A percentile compares a stretch with the other conserved stretches of the same genome.
These are phyloP conservation scores for Andrena flavipes DNA, from an alignment of 2,888 invertebrate species.

Conservation along the genomic window DNA sequence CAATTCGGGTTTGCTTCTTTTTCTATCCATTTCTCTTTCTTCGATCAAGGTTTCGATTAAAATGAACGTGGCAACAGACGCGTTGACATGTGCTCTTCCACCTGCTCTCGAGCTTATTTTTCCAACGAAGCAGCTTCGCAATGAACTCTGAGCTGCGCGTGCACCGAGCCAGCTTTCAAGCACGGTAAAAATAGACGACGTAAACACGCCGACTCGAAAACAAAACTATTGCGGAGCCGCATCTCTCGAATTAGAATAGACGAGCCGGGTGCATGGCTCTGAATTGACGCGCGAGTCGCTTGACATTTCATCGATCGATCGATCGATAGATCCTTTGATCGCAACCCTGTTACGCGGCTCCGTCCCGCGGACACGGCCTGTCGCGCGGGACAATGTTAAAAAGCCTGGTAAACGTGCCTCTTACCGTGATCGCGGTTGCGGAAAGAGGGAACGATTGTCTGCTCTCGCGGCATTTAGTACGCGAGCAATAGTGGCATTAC, in stretches of 20 bases:
- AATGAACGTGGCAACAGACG: no score
- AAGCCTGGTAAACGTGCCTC: no score
- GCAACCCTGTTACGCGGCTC: constrained; percentile 10
- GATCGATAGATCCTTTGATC: neutral
- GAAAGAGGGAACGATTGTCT: constrained; percentile 7
- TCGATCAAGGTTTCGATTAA: neutral
- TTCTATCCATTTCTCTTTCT: neutral
- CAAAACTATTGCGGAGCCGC: constrained; percentile 30
- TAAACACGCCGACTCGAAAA: constrained; percentile 51
- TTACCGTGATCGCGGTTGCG: neutral
- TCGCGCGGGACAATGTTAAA: neutral
- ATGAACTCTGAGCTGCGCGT: neutral
- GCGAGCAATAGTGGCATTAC: neutral
- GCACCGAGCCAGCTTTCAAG: neutral
- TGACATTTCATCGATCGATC: constrained; percentile 7
- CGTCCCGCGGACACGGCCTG: no score
- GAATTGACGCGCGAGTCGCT: neutral
- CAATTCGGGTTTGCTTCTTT: no score
- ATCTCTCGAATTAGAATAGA: constrained; percentile 23
- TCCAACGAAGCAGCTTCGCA: neutral
- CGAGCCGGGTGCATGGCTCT: neutral
- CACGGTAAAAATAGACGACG: constrained; percentile 48
- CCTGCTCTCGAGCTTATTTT: neutral
- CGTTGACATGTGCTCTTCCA: no score
- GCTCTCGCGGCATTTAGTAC: neutral